Conservation (phyloP, 1,140 invertebrate species). For the Philaenus spumarius region DNA sequence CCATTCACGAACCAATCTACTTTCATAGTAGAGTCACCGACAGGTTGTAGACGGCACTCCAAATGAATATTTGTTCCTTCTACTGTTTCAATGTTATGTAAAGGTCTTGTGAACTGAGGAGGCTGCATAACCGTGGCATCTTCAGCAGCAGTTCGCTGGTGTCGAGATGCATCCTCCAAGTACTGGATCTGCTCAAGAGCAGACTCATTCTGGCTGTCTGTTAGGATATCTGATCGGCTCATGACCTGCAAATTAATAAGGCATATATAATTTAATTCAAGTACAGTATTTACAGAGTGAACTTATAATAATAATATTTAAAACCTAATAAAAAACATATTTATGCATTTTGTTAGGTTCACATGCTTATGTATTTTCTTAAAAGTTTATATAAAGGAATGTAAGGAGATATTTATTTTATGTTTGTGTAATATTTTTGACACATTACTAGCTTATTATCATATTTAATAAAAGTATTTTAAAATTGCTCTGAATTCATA, state of each 20-base stretch:
- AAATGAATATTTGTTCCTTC: slow-evolving; percentile 91
- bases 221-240: slow-evolving; percentile 75
- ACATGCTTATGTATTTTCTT: too few relatives aligned
- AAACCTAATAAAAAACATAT: neutral
- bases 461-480: too few relatives aligned
- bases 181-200: slow-evolving; percentile 91
- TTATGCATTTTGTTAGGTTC: too few relatives aligned
- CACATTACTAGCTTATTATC: too few relatives aligned
- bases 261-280: neutral
- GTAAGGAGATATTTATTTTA: too few relatives aligned
- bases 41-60: slow-evolving; percentile 86
- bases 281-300: neutral
- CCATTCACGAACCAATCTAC: slow-evolving; percentile 98
- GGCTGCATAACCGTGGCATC: slow-evolving; percentile 72
- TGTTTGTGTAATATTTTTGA: too few relatives aligned
- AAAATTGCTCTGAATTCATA: too few relatives aligned
- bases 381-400: too few relatives aligned
- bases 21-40: slow-evolving; percentile 90
- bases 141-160: slow-evolving; percentile 61
- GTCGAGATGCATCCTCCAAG: slow-evolving; percentile 78
- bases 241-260: slow-evolving; percentile 45
- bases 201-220: slow-evolving; percentile 91
- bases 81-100: slow-evolving; percentile 86
- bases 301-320: neutral
- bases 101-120: slow-evolving; percentile 75